These are phyloP conservation scores for Scelioninae gen. 1 DNA, from an alignment of 2,888 invertebrate species.

Conservation along the genomic window DNA sequence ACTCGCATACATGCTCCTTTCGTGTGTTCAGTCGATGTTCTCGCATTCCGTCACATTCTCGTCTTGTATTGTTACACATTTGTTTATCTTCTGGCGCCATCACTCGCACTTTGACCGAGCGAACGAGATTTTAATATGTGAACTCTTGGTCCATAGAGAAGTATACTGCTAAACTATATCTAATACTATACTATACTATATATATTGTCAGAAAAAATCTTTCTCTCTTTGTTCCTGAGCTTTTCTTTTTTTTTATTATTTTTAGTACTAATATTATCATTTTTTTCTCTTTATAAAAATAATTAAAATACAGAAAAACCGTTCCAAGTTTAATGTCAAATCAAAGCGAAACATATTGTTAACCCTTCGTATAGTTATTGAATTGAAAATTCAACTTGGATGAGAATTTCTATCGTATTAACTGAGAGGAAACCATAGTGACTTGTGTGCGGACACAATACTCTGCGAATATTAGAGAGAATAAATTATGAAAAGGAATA, in stretches of 20 bases:
- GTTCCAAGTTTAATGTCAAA: background rate
- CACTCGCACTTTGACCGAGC: slow-evolving; percentile 78
- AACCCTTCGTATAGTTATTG: background rate
- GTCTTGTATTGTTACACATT: slow-evolving; percentile 58
- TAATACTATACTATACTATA: slow-evolving; percentile 24
- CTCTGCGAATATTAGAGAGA: slow-evolving; percentile 18
- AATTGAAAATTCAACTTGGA: slow-evolving; percentile 14
- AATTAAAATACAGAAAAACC: slow-evolving; percentile 8
- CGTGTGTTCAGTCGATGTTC: slow-evolving; percentile 65
- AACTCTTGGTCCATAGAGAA: slow-evolving; percentile 24
- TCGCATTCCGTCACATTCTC: slow-evolving; percentile 62
- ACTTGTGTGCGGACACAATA: slow-evolving; percentile 31
- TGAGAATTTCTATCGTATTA: slow-evolving; percentile 15
- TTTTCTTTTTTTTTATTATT: background rate
- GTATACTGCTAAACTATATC: slow-evolving; percentile 8
- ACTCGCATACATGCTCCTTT: slow-evolving; percentile 66
- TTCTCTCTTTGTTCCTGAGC: background rate
- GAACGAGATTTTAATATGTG: slow-evolving; percentile 72
- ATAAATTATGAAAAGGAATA: slow-evolving; percentile 12
- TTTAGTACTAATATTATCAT: background rate
- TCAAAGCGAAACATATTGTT: background rate
- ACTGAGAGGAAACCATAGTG: slow-evolving; percentile 4
- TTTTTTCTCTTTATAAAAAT: too few relatives aligned
- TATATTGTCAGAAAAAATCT: background rate
- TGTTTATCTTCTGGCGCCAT: slow-evolving; percentile 67